Percentiles rank a stretch among this genome's conserved stretches.
Evolutionary conservation across 1,140 invertebrate genomes (phyloP).

Genomic region (Holcopasites calliopsidis): DNA sequence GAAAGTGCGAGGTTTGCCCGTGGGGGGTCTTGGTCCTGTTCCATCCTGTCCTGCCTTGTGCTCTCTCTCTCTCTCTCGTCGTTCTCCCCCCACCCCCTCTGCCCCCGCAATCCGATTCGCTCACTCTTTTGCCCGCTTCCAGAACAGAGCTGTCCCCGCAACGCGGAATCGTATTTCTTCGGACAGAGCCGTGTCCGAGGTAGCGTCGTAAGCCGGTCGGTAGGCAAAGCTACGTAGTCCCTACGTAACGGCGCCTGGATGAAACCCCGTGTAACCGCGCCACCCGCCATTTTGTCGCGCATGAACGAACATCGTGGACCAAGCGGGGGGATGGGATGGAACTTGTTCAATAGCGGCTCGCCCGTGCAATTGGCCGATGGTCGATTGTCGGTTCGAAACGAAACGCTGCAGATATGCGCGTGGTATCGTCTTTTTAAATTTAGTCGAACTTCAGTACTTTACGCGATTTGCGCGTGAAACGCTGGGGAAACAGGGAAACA

Average conservation of each 20-base stretch:
- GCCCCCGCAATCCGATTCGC: slow-evolving; percentile 39
- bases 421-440: neutral
- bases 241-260: slow-evolving; percentile 48
- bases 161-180: slow-evolving; percentile 75
- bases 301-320: neutral
- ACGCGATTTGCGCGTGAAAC: no score
- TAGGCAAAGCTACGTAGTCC: slow-evolving; percentile 60
- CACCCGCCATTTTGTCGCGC: slow-evolving; percentile 50
- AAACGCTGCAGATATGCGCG: neutral
- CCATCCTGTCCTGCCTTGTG: slow-evolving; percentile 67
- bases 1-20: slow-evolving; percentile 78
- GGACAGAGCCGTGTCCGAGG: slow-evolving; percentile 58
- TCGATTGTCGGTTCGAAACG: neutral
- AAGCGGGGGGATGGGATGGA: neutral
- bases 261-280: slow-evolving; percentile 21
- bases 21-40: slow-evolving; percentile 74
- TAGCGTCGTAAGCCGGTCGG: slow-evolving; percentile 62
- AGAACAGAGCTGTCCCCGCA: slow-evolving; percentile 64
- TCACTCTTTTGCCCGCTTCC: slow-evolving; percentile 59
- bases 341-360: neutral
- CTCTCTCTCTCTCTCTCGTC: slow-evolving; percentile 61
- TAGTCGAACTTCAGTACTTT: no score
- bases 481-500: no score
- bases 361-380: neutral
- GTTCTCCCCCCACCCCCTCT: slow-evolving; percentile 38